Base-by-base conservation (phyloP, 2,888 invertebrate genomes). In the Tinea pellionella region DNA sequence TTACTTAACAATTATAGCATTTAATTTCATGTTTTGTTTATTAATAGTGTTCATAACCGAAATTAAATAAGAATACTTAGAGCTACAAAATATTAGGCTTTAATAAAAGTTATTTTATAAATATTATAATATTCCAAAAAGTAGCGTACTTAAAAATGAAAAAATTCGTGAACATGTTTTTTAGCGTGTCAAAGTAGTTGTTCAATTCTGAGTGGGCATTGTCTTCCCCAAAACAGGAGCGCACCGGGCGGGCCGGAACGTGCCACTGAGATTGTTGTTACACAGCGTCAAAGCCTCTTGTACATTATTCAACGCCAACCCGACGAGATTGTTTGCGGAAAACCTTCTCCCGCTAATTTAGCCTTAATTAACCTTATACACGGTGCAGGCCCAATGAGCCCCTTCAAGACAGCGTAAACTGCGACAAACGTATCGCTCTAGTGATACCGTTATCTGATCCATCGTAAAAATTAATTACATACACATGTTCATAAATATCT, bases 401-500 rank as follows among this genome's bases (percentile, higher is more conserved):
- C 69, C 69, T 68, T 66, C 69, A 66, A 75, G 74, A 72, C 71
- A 69, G 67, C 68, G 71, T 69, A 71, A 71, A 68, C 59, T 70
- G 74, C 75, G 80, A 78, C 80, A 77, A 75, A 73, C 80, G 79
- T 81, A 80, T 78, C 82, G 78, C 76, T 78, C 78, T 74, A 77
- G 70, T 76, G 77, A 72, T 71, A 71, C 73, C 72, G 77, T 78
- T 84, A 86, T 85, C 85, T 76, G 85, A 85, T 83, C 78, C 78
- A 74, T 80, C 80, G 81, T 85, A 84, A 86, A 86, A 82, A 85
- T 84, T 86, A 85, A 85, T 86, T 86, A 82, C 81, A 73, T 83
- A 85, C 85, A 85, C 79, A 83, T 85, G 85, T 85, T 84, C 80
- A 80, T 82, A 84, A 83, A 84, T 81, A 83, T 85, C 82, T 80